Base-by-base conservation (phyloP, 2,113 vertebrate species). In the Podocnemis expansa region DNA sequence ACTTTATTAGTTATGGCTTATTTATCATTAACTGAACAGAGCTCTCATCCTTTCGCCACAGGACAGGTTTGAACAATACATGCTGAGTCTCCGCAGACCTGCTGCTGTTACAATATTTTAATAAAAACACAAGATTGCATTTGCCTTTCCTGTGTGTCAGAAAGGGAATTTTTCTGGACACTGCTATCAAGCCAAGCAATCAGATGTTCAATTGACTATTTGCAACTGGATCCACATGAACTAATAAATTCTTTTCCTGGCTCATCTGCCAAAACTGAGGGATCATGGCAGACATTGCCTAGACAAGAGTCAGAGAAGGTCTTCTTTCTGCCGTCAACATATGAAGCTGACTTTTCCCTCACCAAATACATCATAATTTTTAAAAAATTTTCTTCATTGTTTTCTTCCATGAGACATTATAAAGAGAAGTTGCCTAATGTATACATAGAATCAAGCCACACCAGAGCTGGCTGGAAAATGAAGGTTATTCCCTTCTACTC, bases 291-390 rank as follows among this genome's bases (percentile, higher is more conserved):
- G 52, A 60, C 17, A 24, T 21, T 1, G 19, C 9, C 56, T 58
- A 17, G 47, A 25, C 31, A 5, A 0, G 0, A 22, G 63, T 41
- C 43, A 0, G 1, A 49, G 78, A 52, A 31, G 24, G 19, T 54
- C 38, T 73, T 38, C 67, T 70, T 19, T 19, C 38, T 43, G 45
- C 24, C 27, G 13, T 41, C 24, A 38, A 12, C 22, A 4, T 10
- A 70, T 43, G 25, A 9, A 1, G 0, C 10, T 2, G 2, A n/a
- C 78, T 73, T 73, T 41, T 73, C 38, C n/a, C n/a, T n/a, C n/a
- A n/a, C n/a, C n/a, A n/a, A n/a, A n/a, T n/a, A n/a, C n/a, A n/a
- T n/a, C n/a, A n/a, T n/a, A n/a, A n/a, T n/a, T n/a, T n/a, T 12
- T 51, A 17, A 17, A 34, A 1, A 4, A 22, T 43, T 70, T 14